Conservation (phyloP, 1,140 invertebrate genomes). For the Himalopsyche phryganea region DNA sequence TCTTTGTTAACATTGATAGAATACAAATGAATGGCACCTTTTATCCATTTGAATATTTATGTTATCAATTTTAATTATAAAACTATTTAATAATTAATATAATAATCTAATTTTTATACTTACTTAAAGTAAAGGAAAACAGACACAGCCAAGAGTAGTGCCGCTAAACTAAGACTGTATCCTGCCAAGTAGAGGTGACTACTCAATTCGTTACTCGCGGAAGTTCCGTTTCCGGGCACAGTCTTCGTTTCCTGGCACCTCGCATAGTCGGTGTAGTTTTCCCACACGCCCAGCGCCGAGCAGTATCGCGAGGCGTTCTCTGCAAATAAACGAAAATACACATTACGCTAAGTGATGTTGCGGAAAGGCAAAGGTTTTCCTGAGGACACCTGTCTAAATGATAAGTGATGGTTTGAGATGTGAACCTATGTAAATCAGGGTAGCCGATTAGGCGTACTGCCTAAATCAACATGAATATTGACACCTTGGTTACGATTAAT, state of each 20-base stretch:
- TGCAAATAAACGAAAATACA: conserved; percentile 42
- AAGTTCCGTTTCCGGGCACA: conserved; percentile 36
- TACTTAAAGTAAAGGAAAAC: conserved; percentile 86
- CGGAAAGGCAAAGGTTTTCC: no score
- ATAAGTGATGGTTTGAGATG: background rate
- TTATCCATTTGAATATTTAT: no score
- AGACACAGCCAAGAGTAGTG: conserved; percentile 68
- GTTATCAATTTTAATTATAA: no score
- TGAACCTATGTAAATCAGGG: no score
- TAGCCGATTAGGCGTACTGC: no score
- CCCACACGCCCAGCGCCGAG: conserved; percentile 65
- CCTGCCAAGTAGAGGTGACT: conserved; percentile 71
- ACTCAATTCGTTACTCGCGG: conserved; percentile 54
- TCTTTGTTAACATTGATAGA: no score
- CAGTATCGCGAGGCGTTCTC: conserved; percentile 74
- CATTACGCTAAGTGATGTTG: conserved; percentile 3
- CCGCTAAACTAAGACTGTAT: conserved; percentile 74
- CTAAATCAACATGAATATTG: no score
- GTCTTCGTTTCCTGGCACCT: conserved; percentile 56
- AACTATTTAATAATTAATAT: no score
- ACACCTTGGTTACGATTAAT: no score
- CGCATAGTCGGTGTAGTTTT: conserved; percentile 63
- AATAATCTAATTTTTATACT: conserved; percentile 40
- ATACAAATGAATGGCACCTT: no score
- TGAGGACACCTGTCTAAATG: no score